These are phyloP conservation scores for Sicus ferrugineus DNA, from an alignment of 2,888 invertebrate genomes.

Conservation along the genomic window DNA sequence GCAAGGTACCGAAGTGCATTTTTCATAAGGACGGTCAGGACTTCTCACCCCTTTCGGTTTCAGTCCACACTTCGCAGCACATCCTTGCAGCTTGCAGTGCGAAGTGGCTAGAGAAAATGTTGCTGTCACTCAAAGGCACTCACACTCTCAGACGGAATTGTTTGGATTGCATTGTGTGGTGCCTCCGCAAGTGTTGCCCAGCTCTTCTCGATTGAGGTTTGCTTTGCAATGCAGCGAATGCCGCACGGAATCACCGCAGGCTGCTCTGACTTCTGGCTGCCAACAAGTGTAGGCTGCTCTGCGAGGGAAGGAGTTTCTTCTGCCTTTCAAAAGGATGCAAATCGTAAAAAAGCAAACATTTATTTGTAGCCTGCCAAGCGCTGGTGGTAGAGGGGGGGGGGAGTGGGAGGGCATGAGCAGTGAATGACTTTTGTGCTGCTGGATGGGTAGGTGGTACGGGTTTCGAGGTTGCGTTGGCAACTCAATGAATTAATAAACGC, in stretches of 20 bases:
- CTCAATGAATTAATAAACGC: constrained; percentile 15
- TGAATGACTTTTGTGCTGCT: not conserved
- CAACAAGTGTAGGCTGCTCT: not conserved
- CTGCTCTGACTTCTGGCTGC: constrained; percentile 2
- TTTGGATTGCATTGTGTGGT: constrained; percentile 13
- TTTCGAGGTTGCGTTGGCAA: constrained; percentile 2
- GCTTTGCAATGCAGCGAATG: constrained; percentile 1
- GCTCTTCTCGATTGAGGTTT: not conserved
- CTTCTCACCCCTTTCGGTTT: not conserved
- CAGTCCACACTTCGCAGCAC: not conserved
- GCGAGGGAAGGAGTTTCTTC: not conserved
- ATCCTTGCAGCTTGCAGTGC: constrained; percentile 7
- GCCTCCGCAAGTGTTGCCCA: constrained; percentile 5
- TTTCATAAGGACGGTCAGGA: constrained; percentile 6
- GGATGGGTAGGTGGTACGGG: not conserved
- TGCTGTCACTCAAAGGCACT: not conserved
- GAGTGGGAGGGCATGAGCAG: not conserved
- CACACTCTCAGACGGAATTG: constrained; percentile 6
- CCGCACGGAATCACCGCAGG: constrained; percentile 14
- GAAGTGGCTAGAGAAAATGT: constrained; percentile 14
- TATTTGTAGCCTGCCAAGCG: not conserved
- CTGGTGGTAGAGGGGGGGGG: not conserved
- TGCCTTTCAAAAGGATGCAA: not conserved
- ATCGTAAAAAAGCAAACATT: not conserved
- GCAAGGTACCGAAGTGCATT: no score